Evolutionary conservation across 2,113 vertebrate species (phyloP), one percentile per base, ranked within the genome.

Genomic region (Etheostoma cragini): DNA sequence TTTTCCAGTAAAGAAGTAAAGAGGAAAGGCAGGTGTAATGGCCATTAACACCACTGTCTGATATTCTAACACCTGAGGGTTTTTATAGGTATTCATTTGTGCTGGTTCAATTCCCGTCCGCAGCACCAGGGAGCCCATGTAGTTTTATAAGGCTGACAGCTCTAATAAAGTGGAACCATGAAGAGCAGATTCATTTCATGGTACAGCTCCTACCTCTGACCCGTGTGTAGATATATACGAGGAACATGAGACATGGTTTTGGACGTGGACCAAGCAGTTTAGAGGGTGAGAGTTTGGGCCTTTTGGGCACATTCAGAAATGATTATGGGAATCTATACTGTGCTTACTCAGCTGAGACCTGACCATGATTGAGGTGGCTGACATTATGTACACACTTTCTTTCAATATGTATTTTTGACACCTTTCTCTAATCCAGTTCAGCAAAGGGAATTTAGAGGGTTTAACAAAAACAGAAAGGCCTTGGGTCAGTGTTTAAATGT

Each of bases 271-370:
- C 86, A 90, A 84, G 58, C 1, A 3, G 24, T 85, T 84, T 84
- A 67, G 24, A 85, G 76, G 88, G 84, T 88, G 84, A 86, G 60
- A 70, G 85, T 63, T 90, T 80, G 60, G 80, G 81, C 71, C 80
- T 91, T 88, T 81, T 88, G 89, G 91, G 80, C 76, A 82, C 87
- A 92, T 90, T 89, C 83, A 89, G 81, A 85, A 91, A 86, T 78
- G 53, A 91, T 93, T 89, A 88, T 60, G 35, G 81, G 87, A 90
- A 90, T 91, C 79, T 72, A 8, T 47, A 46, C 63, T n/a, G 72
- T 90, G 89, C 85, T 92, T 91, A 82, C 52, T 89, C 89, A 90
- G 89, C 83, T 89, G 89, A 90, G 80, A 64, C 62, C 52, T 8
- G 6, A 60, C 45, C 63, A 24, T 24, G 67, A 77, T 74, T 71